Evolutionary conservation across 2,113 vertebrate genomes (phyloP).

Genomic region (Scolopax mira): DNA sequence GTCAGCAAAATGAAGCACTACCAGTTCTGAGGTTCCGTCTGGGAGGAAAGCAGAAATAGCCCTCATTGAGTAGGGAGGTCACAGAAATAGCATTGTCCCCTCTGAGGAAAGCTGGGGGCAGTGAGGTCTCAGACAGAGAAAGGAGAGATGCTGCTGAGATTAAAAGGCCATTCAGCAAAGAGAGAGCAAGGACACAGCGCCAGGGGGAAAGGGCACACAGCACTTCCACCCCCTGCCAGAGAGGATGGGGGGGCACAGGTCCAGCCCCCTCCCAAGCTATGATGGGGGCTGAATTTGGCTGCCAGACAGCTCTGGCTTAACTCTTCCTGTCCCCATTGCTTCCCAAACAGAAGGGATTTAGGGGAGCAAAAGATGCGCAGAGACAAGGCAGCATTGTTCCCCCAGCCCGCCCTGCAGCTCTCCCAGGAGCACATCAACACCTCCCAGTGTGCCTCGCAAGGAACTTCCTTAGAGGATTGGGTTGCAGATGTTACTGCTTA

Average conservation of each 20-base stretch:
- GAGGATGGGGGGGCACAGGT: accelerated
- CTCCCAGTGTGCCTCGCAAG: neutral
- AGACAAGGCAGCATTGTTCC: neutral
- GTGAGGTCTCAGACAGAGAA: neutral
- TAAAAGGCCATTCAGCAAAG: neutral
- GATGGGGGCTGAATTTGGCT: neutral
- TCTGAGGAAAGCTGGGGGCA: neutral
- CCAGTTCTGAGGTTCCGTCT: conserved; percentile 7
- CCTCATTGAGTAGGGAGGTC: neutral
- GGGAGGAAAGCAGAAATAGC: neutral
- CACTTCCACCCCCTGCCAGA: neutral
- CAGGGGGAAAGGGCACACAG: neutral
- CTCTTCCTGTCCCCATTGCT: neutral
- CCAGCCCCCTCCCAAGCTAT: neutral
- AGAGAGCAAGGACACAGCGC: neutral
- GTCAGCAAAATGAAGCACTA: neutral
- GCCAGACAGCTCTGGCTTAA: neutral
- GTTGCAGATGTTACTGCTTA: neutral
- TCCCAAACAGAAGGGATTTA: neutral
- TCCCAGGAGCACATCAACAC: neutral
- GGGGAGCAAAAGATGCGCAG: neutral
- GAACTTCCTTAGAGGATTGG: neutral
- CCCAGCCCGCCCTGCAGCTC: neutral
- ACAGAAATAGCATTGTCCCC: neutral
- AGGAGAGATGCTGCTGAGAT: neutral